These are phyloP conservation scores for Leucophenga varia DNA, from an alignment of 1,140 invertebrate species.

Conservation along the genomic window DNA sequence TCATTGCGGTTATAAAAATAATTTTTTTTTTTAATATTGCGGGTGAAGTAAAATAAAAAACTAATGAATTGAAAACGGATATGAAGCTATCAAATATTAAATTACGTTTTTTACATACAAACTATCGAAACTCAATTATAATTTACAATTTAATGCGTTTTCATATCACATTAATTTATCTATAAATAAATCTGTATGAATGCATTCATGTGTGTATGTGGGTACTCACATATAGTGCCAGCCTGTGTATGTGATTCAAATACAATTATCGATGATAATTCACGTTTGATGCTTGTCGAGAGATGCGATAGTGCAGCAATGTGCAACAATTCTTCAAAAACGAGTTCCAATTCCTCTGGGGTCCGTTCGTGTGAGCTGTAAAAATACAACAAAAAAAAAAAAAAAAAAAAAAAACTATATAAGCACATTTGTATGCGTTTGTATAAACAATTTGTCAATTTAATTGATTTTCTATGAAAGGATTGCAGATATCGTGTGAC, in stretches of 20 bases:
- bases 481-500: too few species aligned
- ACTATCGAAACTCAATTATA: too few species aligned
- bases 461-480: too few species aligned
- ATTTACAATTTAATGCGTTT: too few species aligned
- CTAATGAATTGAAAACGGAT: too few species aligned
- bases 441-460: too few species aligned
- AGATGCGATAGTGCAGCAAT: conserved; percentile 81
- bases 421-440: not conserved
- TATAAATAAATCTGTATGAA: conserved; percentile 8
- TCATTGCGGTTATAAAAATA: too few species aligned
- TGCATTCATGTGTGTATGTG: conserved; percentile 27
- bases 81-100: too few species aligned
- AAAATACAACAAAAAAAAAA: conserved; percentile 3
- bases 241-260: conserved; percentile 81
- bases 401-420: conserved; percentile 19
- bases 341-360: conserved; percentile 77
- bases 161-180: too few species aligned
- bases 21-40: too few species aligned
- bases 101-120: too few species aligned
- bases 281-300: conserved; percentile 80
- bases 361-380: conserved; percentile 72
- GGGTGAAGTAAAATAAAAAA: too few species aligned
- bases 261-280: conserved; percentile 76
- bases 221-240: conserved; percentile 74
- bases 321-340: conserved; percentile 83